These are phyloP conservation scores for Xiphophorus hellerii DNA, from an alignment of 2,113 vertebrate species.

Conservation along the genomic window DNA sequence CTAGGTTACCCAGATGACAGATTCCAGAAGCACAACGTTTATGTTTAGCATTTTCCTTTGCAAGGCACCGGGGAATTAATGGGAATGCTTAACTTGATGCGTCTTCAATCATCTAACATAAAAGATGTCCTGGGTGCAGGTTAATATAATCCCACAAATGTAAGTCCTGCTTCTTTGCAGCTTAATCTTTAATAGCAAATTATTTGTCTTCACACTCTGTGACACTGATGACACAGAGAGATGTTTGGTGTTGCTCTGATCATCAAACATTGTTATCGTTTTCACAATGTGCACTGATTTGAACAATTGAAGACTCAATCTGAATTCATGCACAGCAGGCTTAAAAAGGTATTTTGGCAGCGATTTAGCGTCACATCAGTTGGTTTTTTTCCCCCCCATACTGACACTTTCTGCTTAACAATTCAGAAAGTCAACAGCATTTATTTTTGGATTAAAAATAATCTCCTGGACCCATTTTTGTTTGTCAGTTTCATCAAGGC, in stretches of 20 bases:
- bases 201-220: conserved; percentile 2
- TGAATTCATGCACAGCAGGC: not conserved
- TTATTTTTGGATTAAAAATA: not conserved
- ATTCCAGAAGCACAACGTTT: conserved; percentile 33
- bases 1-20: conserved; percentile 28
- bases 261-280: not conserved
- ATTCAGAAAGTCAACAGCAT: not conserved
- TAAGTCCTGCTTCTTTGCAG: not conserved
- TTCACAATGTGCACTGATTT: not conserved
- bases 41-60: conserved; percentile 10
- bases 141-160: conserved; percentile 12
- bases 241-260: not conserved
- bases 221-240: not conserved
- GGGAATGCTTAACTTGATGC: conserved; percentile 20
- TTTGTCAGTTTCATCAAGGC: not conserved
- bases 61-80: conserved; percentile 4
- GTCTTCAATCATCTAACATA: conserved; percentile 6
- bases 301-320: not conserved
- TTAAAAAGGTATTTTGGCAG: not conserved
- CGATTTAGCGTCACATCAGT: not conserved
- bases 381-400: not conserved
- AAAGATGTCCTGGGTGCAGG: conserved; percentile 2
- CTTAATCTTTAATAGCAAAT: conserved; percentile 8
- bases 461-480: not conserved
- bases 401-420: not conserved